Conservation (phyloP, 2,113 vertebrate species). For the Propithecus coquereli region DNA sequence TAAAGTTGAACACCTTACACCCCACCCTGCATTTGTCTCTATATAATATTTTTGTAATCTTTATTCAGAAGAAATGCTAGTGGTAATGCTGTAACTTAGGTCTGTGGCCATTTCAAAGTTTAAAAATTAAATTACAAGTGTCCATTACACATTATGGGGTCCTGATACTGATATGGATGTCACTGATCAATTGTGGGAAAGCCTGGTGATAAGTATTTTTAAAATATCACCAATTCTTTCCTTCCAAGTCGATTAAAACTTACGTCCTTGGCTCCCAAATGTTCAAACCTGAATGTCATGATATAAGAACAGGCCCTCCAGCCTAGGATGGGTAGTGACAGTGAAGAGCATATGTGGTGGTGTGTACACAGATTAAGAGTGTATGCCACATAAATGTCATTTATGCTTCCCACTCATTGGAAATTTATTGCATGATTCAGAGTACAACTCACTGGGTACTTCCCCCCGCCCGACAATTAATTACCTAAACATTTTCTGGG, state of each 20-base stretch:
- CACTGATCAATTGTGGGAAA: not conserved
- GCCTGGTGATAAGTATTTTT: not conserved
- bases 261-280: slow-evolving; percentile 1
- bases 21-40: not conserved
- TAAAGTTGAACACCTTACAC: not conserved
- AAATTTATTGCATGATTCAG: slow-evolving; percentile 37
- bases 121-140: slow-evolving; percentile 10
- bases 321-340: slow-evolving; percentile 25
- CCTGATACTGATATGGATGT: not conserved
- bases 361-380: slow-evolving; percentile 34
- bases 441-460: not conserved
- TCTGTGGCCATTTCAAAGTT: not conserved
- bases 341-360: not conserved
- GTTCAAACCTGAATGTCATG: not conserved
- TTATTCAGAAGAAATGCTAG: not conserved
- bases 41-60: not conserved
- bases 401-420: slow-evolving; percentile 6
- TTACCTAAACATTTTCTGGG: slow-evolving; percentile 61
- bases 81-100: not conserved
- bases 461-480: slow-evolving; percentile 9
- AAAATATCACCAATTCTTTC: not conserved
- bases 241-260: not conserved
- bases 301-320: slow-evolving; percentile 42
- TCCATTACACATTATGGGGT: not conserved
- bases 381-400: slow-evolving; percentile 14